Base-by-base conservation (phyloP, 1,140 invertebrate species). In the Pinna nobilis region DNA sequence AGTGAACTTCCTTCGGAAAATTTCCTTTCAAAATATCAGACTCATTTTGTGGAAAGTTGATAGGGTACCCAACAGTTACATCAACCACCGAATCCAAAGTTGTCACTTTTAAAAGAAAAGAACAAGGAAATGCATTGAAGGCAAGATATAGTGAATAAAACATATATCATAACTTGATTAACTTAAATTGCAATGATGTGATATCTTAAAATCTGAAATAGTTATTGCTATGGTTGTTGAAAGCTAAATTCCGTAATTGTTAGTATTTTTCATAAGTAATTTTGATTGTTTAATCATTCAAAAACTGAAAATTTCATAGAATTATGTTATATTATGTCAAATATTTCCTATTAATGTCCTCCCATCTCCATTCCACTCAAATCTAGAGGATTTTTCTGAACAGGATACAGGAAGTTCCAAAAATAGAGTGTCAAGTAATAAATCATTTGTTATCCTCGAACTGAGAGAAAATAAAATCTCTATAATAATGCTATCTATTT, bases 1-100 rank as follows among this genome's bases (percentile, higher is more conserved):
- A 86, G 67, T 86, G 86, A 25, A 88, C 81, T 63, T 87, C 82
- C 49, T 79, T 57, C 9, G 87, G 86, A 61, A 84, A 84, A 28
- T 81, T 65, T 25, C 87, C 87, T n/a, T 61, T 70, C 0, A 84
- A 13, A 11, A 87, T 75, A n/a, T 84, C 84, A 3, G 57, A 30
- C 69, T 88, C 87, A 50, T 72, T 77, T 50, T 86, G 82, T 3
- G 84, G 78, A 23, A 87, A 75, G 28, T 76, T 82, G 30, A 78
- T 68, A 33, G 84, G 82, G 69, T 86, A 88, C 7, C 70, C 86
- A 6, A 88, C 74, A 3, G 82, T 85, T 1, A 88, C 76, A 67
- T 88, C 86, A 50, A 85, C 76, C n/a, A 88, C 57, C 1, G 78
- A 78, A 50, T 86, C 84, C n/a, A 86, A 63, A 50, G 69, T 68